A percentile compares a stretch with the other conserved stretches of the same genome.
Evolutionary conservation across 2,888 invertebrate species (phyloP).

Genomic region (Odontomyia ornata): DNA sequence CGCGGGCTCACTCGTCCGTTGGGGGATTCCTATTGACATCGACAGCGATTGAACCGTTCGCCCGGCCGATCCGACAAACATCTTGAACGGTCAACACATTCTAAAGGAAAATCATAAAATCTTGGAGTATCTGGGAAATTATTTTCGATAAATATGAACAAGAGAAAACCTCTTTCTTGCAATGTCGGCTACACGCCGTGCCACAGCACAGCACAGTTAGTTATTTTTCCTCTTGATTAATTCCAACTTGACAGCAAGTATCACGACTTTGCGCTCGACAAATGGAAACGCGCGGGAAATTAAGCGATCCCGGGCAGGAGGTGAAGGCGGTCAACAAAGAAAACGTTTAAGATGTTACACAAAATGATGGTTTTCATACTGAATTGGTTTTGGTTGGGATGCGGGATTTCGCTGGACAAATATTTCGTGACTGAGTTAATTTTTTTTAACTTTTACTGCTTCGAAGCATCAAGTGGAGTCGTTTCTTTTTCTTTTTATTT

Average conservation of each 20-base stretch:
- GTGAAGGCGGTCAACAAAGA: background rate
- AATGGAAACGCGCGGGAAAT: constrained; percentile 2
- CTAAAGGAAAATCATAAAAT: constrained; percentile 13
- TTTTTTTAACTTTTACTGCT: background rate
- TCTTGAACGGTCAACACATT: constrained; percentile 1
- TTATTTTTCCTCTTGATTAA: constrained; percentile 41
- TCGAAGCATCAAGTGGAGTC: background rate
- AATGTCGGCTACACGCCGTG: background rate
- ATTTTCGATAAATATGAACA: constrained; percentile 21
- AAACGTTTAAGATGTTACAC: background rate
- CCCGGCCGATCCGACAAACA: background rate
- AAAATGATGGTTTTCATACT: background rate
- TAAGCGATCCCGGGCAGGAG: background rate
- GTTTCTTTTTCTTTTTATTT: too few relatives aligned
- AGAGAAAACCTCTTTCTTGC: constrained; percentile 15
- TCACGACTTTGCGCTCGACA: constrained; percentile 40
- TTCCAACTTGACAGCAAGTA: constrained; percentile 41
- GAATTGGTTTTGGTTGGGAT: background rate
- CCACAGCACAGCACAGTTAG: constrained; percentile 5
- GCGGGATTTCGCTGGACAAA: background rate
- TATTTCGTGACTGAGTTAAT: background rate
- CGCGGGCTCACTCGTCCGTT: background rate
- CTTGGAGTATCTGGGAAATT: constrained; percentile 17
- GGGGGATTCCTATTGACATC: background rate
- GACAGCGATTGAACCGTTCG: background rate